These are phyloP conservation scores for Eupithecia dodoneata DNA, from an alignment of 2,888 invertebrate genomes.

Conservation along the genomic window DNA sequence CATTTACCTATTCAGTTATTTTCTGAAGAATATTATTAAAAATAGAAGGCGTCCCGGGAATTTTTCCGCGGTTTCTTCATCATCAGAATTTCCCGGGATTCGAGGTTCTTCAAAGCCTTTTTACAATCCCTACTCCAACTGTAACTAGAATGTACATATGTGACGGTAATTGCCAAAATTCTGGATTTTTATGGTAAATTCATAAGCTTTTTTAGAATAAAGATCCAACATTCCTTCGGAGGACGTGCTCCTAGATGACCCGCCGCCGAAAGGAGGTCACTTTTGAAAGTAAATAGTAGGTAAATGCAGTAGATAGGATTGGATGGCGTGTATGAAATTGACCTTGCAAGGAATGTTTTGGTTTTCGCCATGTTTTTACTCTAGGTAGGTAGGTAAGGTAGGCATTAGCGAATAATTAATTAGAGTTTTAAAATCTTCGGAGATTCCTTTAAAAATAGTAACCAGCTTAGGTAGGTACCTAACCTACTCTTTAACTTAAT, in stretches of 20 bases:
- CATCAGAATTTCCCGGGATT: too few species aligned
- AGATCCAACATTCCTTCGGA: constrained; percentile 27
- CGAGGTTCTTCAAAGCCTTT: too few species aligned
- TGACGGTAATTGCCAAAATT: neutral
- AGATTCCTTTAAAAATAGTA: too few species aligned
- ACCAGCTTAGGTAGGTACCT: too few species aligned
- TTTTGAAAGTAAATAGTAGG: constrained; percentile 66
- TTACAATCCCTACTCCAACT: too few species aligned
- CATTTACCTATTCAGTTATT: too few species aligned
- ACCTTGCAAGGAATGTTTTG: constrained; percentile 4
- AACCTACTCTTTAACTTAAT: too few species aligned
- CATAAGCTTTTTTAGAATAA: neutral
- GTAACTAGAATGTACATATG: neutral
- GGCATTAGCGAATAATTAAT: neutral
- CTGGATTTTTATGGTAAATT: neutral
- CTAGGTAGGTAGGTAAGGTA: neutral
- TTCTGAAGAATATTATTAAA: too few species aligned
- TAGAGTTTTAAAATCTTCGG: neutral
- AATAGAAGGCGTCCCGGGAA: too few species aligned
- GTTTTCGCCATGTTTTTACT: neutral
- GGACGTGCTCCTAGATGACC: constrained; percentile 17
- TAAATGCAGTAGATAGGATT: neutral
- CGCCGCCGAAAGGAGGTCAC: constrained; percentile 63
- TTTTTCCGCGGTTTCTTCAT: too few species aligned
- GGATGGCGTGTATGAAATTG: neutral